Evolutionary conservation across 2,888 invertebrate genomes (phyloP).

Genomic region (Troides oblongomaculatus): DNA sequence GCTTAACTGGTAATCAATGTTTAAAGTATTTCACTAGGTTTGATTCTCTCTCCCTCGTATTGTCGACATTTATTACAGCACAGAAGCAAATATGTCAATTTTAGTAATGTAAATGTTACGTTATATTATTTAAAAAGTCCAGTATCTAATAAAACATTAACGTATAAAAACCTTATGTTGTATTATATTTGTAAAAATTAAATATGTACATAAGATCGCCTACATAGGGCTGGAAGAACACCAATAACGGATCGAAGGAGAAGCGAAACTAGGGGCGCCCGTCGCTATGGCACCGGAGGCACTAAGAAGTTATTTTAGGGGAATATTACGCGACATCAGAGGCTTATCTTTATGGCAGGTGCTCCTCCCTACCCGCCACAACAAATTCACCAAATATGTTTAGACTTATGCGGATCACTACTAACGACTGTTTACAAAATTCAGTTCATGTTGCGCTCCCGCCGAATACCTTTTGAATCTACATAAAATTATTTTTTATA

Average conservation of each 20-base stretch:
- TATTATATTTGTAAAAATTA: background rate
- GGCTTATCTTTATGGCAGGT: constrained; percentile 80
- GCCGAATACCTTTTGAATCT: constrained; percentile 5
- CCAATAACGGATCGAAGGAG: constrained; percentile 44
- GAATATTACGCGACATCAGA: constrained; percentile 74
- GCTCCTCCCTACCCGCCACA: constrained; percentile 62
- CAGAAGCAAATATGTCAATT: no score
- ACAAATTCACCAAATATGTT: constrained; percentile 77
- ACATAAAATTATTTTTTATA: background rate
- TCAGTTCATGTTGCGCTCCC: constrained; percentile 34
- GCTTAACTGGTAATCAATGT: no score
- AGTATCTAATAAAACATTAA: no score
- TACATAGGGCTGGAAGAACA: constrained; percentile 43
- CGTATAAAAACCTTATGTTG: background rate
- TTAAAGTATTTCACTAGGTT: no score
- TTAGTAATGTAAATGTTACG: no score
- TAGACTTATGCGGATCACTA: constrained; percentile 73
- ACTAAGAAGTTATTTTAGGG: constrained; percentile 79
- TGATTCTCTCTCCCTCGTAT: no score
- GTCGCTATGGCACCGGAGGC: constrained; percentile 76
- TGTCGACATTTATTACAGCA: no score
- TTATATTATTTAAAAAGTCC: no score
- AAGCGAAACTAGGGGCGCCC: constrained; percentile 47
- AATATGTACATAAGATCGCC: constrained; percentile 36
- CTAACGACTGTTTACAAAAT: constrained; percentile 40